phyloP scores from a whole-genome alignment of 1,140 invertebrate species.

The Cheumatopsyche charites region DNA sequence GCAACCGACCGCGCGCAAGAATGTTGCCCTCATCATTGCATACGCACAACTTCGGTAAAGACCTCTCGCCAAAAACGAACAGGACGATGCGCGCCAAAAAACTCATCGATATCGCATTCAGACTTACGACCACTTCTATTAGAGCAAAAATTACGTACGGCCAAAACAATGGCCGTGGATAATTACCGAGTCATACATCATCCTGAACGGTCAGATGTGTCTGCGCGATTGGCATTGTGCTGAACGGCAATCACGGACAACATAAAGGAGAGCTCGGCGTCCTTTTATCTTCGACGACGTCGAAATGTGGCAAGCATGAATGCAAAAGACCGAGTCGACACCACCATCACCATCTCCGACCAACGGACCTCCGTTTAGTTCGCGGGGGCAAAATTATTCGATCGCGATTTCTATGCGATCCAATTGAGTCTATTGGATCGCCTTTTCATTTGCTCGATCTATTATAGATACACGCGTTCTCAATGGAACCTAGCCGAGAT shows the following conservation, averaged over 20 bases:
- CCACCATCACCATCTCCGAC: too few relatives aligned
- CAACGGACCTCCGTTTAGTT: too few relatives aligned
- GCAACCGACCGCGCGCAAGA: background rate
- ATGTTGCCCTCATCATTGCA: slow-evolving; percentile 22
- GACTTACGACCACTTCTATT: background rate
- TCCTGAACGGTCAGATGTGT: slow-evolving; percentile 30
- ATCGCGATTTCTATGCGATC: too few relatives aligned
- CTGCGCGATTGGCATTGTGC: slow-evolving; percentile 32
- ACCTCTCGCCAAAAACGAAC: background rate
- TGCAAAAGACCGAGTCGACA: slow-evolving; percentile 12
- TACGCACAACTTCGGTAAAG: background rate
- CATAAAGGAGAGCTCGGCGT: slow-evolving; percentile 28
- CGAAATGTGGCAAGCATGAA: slow-evolving; percentile 10
- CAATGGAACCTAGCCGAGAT: too few relatives aligned
- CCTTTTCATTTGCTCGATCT: too few relatives aligned
- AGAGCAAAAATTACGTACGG: background rate
- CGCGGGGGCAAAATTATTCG: too few relatives aligned
- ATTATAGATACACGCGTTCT: too few relatives aligned
- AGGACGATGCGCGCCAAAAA: background rate
- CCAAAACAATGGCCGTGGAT: slow-evolving; percentile 4
- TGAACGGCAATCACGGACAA: slow-evolving; percentile 33
- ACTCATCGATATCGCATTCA: background rate
- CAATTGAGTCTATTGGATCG: too few relatives aligned
- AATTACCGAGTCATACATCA: slow-evolving; percentile 33
- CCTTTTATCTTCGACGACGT: slow-evolving; percentile 23